A percentile compares a stretch with the other conserved stretches of the same genome.
These are phyloP conservation scores for Hystrix brachyura DNA, from an alignment of 2,113 vertebrate species.

Conservation along the genomic window DNA sequence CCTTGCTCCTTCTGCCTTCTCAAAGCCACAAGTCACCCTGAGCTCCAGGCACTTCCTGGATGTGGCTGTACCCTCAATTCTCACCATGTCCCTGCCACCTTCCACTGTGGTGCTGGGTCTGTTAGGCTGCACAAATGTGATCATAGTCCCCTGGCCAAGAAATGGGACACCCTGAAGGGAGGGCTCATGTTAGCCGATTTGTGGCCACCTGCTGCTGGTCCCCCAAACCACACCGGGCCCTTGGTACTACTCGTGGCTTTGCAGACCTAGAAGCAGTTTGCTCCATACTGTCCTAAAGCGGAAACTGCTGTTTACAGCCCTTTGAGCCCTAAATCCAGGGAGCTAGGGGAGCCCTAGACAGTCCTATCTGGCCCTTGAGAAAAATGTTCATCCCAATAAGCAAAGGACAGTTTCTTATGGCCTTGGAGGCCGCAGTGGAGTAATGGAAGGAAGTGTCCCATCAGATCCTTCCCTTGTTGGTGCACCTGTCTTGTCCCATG, in stretches of 20 bases:
- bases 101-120: not conserved
- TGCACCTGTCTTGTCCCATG: not conserved
- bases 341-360: not conserved
- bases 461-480: not conserved
- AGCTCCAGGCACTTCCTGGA: not conserved
- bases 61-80: accelerated
- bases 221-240: not conserved
- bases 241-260: accelerated
- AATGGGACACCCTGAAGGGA: not conserved
- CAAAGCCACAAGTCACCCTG: not conserved
- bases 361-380: not conserved
- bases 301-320: not conserved
- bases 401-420: not conserved
- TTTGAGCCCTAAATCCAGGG: not conserved
- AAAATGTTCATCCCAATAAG: not conserved
- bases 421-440: not conserved
- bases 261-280: not conserved
- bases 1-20: not conserved
- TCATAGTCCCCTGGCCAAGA: not conserved
- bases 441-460: accelerated
- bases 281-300: not conserved
- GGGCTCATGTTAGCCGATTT: not conserved
- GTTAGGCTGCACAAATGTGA: not conserved
- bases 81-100: not conserved
- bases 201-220: not conserved